Conservation (phyloP, 2,113 vertebrate species). For the Hemichromis elongatus region DNA sequence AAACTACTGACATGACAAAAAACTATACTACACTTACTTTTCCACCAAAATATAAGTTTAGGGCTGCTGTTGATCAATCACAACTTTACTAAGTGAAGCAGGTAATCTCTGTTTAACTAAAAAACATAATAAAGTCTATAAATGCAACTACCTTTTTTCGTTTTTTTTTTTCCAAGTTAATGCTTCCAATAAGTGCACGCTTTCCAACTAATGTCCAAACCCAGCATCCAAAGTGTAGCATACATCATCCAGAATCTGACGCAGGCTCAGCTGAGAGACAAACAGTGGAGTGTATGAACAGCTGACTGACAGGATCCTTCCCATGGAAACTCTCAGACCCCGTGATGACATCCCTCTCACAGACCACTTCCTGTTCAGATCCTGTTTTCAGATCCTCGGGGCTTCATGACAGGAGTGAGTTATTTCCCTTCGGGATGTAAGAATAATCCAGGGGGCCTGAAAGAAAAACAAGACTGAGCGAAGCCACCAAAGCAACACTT, state of each 20-base stretch:
- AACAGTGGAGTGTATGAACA: slow-evolving; percentile 51
- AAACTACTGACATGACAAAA: not conserved
- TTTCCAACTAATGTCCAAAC: not conserved
- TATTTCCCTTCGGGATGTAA: slow-evolving; percentile 12
- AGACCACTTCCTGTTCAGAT: slow-evolving; percentile 66
- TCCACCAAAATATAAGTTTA: not conserved
- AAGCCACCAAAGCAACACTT: not conserved
- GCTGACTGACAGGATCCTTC: slow-evolving; percentile 62
- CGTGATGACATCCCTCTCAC: slow-evolving; percentile 19
- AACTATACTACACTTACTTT: not conserved
- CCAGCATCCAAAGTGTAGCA: not conserved
- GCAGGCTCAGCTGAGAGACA: slow-evolving; percentile 20
- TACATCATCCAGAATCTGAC: not conserved
- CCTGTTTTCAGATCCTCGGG: slow-evolving; percentile 29
- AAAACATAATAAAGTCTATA: not conserved
- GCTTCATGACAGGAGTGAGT: not conserved
- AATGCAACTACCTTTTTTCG: not conserved
- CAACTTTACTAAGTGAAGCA: not conserved
- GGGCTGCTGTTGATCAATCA: not conserved
- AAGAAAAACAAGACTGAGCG: slow-evolving; percentile 48
- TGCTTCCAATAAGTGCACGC: not conserved
- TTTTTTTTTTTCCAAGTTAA: not conserved
- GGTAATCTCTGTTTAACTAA: rapidly evolving
- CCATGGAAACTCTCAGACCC: slow-evolving; percentile 55
- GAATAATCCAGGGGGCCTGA: slow-evolving; percentile 23